Conservation (phyloP, 2,797 vertebrate genomes). For the Chaetophractus vellerosus region DNA sequence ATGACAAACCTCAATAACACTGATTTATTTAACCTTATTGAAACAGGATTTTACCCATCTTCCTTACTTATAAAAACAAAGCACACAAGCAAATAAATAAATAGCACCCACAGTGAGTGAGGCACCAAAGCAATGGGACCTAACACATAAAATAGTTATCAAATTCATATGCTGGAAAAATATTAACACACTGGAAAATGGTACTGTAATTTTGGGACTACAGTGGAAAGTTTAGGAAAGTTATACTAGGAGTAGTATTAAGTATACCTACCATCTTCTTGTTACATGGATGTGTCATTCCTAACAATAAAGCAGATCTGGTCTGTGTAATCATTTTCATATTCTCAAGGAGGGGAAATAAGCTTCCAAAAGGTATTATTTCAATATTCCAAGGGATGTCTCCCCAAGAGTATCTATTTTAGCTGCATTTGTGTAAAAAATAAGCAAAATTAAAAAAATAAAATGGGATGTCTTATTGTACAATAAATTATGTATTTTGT, state of each 20-base stretch:
- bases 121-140: slow-evolving; percentile 9
- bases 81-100: background rate
- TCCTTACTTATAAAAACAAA: slow-evolving; percentile 60
- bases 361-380: background rate
- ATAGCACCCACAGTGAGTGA: background rate
- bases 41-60: slow-evolving; percentile 23
- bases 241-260: background rate
- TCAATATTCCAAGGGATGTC: background rate
- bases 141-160: background rate
- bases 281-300: background rate
- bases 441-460: slow-evolving; percentile 18
- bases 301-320: slow-evolving; percentile 40
- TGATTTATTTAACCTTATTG: slow-evolving; percentile 62
- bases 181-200: background rate
- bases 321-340: background rate
- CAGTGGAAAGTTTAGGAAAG: slow-evolving; percentile 23
- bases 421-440: slow-evolving; percentile 53
- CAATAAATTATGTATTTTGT: slow-evolving; percentile 25
- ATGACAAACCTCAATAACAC: slow-evolving; percentile 60
- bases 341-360: background rate
- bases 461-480: slow-evolving; percentile 1
- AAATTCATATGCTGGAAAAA: slow-evolving; percentile 26
- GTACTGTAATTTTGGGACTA: slow-evolving; percentile 30
- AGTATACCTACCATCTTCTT: background rate
- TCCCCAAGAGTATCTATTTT: background rate